Evolutionary conservation across 2,888 invertebrate species (phyloP), one percentile per base, ranked within the genome.

Genomic region (Ophion ventricosus): DNA sequence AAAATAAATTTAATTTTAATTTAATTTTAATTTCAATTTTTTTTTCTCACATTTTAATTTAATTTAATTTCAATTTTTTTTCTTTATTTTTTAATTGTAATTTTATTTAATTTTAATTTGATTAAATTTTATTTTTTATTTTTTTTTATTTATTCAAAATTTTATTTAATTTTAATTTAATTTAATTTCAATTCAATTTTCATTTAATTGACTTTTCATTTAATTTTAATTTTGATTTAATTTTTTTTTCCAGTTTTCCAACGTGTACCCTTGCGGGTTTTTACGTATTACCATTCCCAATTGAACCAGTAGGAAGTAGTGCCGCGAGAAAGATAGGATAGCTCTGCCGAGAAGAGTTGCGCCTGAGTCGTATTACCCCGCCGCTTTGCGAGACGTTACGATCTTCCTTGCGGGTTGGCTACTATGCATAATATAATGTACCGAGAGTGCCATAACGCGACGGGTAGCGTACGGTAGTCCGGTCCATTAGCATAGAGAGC

Each of bases 401-500:
- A 17, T 17, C 23, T 75, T 56, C 63, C 54, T 35, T 43, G 54
- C 14, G 11, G 25, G 23, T 20, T 17, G 43, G 43, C 43, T 43
- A 43, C 43, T 23, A 74, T 70, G 69, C 75, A 81, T 81, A 81
- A 81, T 79, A 79, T 78, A 81, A 81, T 81, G 81, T 81, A 78
- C 81, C 78, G 40, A 75, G 75, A 81, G 81, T 84, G 81, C 70
- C 54, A 43, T 69, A 77, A 72, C 40, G 23, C 74, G 43, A 43
- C 72, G 57, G 70, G 77, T 77, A 77, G 69, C 61, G 70, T 78
- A 84, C 81, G 74, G 84, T 81, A 84, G 84, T 84, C 84, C 84
- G 64, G 78, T 81, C 81, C 81, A 84, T 84, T 84, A 84, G 84
- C 84, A 84, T 81, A 81, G 81, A 81, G 63, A 78, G 66, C 81